These are phyloP conservation scores for Hoplodrina blanda DNA, from an alignment of 2,888 invertebrate species.

Conservation along the genomic window DNA sequence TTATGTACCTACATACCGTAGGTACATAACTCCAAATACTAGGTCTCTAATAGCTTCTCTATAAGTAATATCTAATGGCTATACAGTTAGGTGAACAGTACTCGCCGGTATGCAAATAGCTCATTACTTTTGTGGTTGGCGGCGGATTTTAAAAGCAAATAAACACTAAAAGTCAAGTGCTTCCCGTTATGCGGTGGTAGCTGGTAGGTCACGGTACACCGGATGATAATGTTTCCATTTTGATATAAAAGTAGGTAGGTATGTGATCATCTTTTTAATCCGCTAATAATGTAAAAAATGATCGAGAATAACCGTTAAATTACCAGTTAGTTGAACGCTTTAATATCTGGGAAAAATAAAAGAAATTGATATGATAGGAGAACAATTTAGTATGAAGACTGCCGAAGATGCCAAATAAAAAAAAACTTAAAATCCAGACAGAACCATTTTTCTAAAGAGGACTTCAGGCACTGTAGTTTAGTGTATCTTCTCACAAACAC, in stretches of 20 bases:
- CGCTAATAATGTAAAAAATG: not conserved
- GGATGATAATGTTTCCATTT: constrained; percentile 47
- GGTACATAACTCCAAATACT: constrained; percentile 28
- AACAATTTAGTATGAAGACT: too few species aligned
- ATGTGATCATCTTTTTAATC: not conserved
- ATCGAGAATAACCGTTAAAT: too few species aligned
- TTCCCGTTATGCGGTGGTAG: constrained; percentile 75
- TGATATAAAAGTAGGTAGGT: constrained; percentile 19
- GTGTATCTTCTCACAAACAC: not conserved
- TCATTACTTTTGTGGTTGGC: constrained; percentile 62
- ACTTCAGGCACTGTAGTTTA: too few species aligned
- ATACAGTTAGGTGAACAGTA: constrained; percentile 55
- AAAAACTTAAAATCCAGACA: not conserved
- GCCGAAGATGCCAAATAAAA: too few species aligned
- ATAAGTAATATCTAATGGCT: constrained; percentile 42
- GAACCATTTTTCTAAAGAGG: too few species aligned
- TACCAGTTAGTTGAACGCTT: too few species aligned
- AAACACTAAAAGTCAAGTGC: constrained; percentile 73
- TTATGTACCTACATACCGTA: not conserved
- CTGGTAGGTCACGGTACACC: constrained; percentile 72
- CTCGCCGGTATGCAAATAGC: constrained; percentile 45
- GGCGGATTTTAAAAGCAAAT: constrained; percentile 59
- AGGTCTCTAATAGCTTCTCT: constrained; percentile 21
- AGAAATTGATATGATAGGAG: too few species aligned
- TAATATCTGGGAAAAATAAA: too few species aligned